Evolutionary conservation across 1,140 invertebrate genomes (phyloP).

Genomic region (Drosophila sp.): DNA sequence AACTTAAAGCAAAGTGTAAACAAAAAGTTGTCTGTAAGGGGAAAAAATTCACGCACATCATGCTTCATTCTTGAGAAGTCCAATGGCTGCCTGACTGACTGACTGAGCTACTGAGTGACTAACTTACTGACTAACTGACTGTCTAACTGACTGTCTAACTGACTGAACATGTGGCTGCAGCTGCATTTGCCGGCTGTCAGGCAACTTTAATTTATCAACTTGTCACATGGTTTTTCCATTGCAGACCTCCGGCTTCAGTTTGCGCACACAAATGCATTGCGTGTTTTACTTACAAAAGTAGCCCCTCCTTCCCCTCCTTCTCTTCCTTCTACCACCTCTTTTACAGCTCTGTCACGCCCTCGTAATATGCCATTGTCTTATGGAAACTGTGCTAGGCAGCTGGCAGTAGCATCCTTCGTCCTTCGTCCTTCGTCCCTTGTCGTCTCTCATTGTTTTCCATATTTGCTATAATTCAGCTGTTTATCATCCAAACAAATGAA

Average conservation of each 20-base stretch:
- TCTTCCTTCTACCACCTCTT: not conserved
- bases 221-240: constrained; percentile 58
- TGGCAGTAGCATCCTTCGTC: constrained; percentile 37
- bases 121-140: constrained; percentile 29
- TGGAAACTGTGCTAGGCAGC: constrained; percentile 42
- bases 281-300: constrained; percentile 42
- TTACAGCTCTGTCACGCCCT: constrained; percentile 17
- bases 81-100: constrained; percentile 45
- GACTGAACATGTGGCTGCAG: constrained; percentile 5
- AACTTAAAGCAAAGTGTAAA: constrained; percentile 30
- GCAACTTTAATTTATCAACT: constrained; percentile 70
- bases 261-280: constrained; percentile 39
- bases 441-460: constrained; percentile 62
- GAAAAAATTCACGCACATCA: constrained; percentile 25
- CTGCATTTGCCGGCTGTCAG: constrained; percentile 31
- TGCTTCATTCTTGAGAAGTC: constrained; percentile 46
- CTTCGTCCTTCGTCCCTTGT: not conserved
- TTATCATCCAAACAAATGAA: constrained; percentile 72
- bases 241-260: constrained; percentile 4
- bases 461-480: constrained; percentile 71
- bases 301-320: not conserved
- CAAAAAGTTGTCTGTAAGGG: constrained; percentile 14
- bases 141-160: constrained; percentile 22
- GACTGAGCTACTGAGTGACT: constrained; percentile 23
- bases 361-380: constrained; percentile 46